Conservation (phyloP, 2,797 vertebrate genomes). For the Bradypodion ventrale region DNA sequence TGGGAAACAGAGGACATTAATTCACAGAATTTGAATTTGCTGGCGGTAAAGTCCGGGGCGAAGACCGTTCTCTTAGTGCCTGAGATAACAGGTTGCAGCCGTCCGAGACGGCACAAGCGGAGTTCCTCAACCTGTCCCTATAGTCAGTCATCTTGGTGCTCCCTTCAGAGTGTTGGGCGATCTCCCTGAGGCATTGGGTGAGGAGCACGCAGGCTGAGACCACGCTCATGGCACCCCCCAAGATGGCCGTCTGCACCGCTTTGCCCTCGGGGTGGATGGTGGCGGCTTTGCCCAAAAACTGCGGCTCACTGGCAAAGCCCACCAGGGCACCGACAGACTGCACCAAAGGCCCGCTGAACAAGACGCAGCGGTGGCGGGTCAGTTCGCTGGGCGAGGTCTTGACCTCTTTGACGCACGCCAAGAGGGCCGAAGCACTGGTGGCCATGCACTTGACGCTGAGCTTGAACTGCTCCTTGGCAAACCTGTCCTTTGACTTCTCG, state of each 20-base stretch:
- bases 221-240: constrained; percentile 98
- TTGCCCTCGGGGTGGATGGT: constrained; percentile 90
- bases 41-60: constrained; percentile 95
- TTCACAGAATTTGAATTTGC: constrained; percentile 99
- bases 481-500: constrained; percentile 91
- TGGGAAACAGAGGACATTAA: constrained; percentile 71
- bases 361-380: constrained; percentile 88
- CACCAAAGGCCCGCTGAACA: constrained; percentile 91
- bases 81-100: constrained; percentile 98
- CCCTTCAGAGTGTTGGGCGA: constrained; percentile 94
- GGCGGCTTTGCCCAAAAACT: constrained; percentile 93
- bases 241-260: constrained; percentile 94
- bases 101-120: constrained; percentile 94
- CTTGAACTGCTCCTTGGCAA: constrained; percentile 96
- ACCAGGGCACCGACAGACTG: constrained; percentile 93
- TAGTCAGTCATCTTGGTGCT: constrained; percentile 95
- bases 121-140: constrained; percentile 92
- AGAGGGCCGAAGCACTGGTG: constrained; percentile 91
- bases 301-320: constrained; percentile 96
- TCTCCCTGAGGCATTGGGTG: constrained; percentile 97
- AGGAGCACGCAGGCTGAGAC: constrained; percentile 98
- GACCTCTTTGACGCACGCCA: constrained; percentile 94
- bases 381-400: constrained; percentile 93
- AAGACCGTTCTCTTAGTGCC: constrained; percentile 96
- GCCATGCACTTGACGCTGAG: constrained; percentile 95